Evolutionary conservation across 1,140 invertebrate genomes (phyloP), one percentile per base, ranked within the genome.

Genomic region (Heliothis virescens): DNA sequence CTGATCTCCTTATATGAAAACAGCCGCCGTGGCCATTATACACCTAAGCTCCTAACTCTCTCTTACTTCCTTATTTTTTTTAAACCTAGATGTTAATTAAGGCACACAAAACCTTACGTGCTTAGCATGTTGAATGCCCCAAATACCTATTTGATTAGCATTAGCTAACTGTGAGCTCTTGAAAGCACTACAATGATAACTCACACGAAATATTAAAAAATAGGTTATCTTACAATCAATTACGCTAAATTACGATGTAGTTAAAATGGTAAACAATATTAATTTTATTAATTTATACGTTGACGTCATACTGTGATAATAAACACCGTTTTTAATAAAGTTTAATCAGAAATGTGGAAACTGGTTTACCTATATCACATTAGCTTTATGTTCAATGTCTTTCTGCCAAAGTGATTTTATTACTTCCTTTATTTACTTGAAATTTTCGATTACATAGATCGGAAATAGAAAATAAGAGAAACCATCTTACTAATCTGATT

Each of bases 131-230:
- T 55, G 29, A 72, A 18, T 41, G 69, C 10, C 29, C 53, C 13
- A 57, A 72, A 72, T 57, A 7, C 26, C 52, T 10, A 55, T 72
- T 13, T 53, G 50, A 53, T 69, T 26, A 67, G 15, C 18, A 53
- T 69, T 26, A 67, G 15, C 18, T 50, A 21, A 12, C 15, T 26
- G 29, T 21, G 26, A 52, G 29, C 53, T 72, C 52, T 3, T 55
- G 48, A 71, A 71, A 55, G 67, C 53, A 71, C 67, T 71, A n/a
- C 9, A 72, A 41, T 52, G 69, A 72, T 72, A 41, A 57, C 26
- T 72, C 41, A 72, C 52, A 72, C 69, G 69, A 57, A 41, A 72
- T 55, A 26, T 48, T 53, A 48, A 1, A 57, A 41, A 34, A 16
- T 55, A 18, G 69, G 52, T 13, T 72, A 55, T 72, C 69, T 16